Evolutionary conservation across 2,797 vertebrate species (phyloP), one percentile per base, ranked within the genome.

Genomic region (Microctenopoma lineatum): DNA sequence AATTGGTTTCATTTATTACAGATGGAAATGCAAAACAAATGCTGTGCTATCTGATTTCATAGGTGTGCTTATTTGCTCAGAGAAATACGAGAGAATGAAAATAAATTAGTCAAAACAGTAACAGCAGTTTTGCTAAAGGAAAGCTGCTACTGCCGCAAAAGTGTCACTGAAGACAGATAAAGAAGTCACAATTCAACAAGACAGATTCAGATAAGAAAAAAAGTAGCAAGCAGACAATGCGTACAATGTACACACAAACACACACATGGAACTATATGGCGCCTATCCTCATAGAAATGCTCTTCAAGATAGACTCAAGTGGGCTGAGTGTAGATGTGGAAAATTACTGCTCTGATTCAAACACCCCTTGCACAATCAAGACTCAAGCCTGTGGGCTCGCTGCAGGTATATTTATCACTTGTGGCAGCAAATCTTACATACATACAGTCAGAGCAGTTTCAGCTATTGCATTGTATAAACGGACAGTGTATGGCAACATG

Each of bases 1-100:
- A 93, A 94, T 94, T 93, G 90, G 89, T 83, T 92, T 90, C 90
- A 86, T 92, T 92, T 92, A 90, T 91, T 89, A 84, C 83, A 79
- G 82, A 91, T 81, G 86, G 77, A 88, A 89, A 90, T 83, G 70
- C 78, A 78, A 86, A 90, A 85, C 88, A 87, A 88, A 89, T 87
- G 81, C 80, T 87, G 66, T 81, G 77, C 65, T 65, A 57, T 80
- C 79, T 70, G 70, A 86, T 84, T 88, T 83, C 64, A 83, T 84
- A 88, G 89, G 89, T 91, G 79, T 76, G 73, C 69, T 75, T 78
- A 63, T 88, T 87, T 89, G 75, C 56, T 74, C 55, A 4, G 57
- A 69, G 68, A 69, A 51, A 75, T n/a, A 1, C 61, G 29, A 32
- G 29, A 32, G 29, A 62, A 85, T 66, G 60, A 80, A 82, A 83